phyloP scores from a whole-genome alignment of 2,113 vertebrate genomes.

The Ifrita kowaldi region DNA sequence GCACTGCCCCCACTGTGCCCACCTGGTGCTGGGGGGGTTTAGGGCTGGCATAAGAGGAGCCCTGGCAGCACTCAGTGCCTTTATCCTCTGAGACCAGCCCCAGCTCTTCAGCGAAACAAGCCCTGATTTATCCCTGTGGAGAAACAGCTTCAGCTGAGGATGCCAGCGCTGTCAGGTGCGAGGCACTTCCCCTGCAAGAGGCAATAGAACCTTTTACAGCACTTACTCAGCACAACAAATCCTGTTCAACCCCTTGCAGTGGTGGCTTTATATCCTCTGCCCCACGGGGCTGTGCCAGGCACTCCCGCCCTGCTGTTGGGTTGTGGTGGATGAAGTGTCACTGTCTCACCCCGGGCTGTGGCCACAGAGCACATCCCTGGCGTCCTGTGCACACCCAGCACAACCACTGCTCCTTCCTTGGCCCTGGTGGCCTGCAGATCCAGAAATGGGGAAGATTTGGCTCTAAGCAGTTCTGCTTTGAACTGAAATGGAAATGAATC shows the following conservation, averaged over 20 bases:
- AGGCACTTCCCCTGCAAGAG: slow-evolving; percentile 3
- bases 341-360: not conserved
- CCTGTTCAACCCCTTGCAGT: not conserved
- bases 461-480: not conserved
- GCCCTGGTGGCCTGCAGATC: not conserved
- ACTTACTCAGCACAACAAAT: not conserved
- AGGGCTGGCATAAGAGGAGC: not conserved
- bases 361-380: not conserved
- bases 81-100: not conserved
- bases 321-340: not conserved
- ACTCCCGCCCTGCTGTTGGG: not conserved
- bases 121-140: slow-evolving; percentile 3
- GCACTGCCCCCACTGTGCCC: not conserved
- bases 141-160: not conserved
- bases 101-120: not conserved
- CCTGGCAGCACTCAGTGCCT: not conserved
- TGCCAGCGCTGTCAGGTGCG: not conserved
- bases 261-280: not conserved
- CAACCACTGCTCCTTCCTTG: not conserved
- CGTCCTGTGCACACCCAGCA: not conserved
- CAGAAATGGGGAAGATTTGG: not conserved
- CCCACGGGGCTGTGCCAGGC: not conserved
- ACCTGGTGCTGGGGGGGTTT: not conserved
- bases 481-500: not conserved
- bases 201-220: slow-evolving; percentile 22